A percentile compares a stretch with the other conserved stretches of the same genome.
Conservation (phyloP, 2,888 invertebrate genomes). For the Mayetiola destructor region DNA sequence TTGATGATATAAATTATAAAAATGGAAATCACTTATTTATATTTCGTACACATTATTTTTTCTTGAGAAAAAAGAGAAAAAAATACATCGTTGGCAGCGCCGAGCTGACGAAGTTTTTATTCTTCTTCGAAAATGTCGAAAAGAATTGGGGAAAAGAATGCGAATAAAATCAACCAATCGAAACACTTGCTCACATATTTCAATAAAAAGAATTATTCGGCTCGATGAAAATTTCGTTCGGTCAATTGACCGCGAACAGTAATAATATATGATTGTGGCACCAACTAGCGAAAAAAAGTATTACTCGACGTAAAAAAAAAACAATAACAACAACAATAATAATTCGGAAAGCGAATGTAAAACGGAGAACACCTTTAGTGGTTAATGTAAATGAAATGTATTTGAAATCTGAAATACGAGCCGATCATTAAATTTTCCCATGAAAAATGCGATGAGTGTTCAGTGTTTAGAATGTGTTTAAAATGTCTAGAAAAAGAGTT, state of each 20-base stretch:
- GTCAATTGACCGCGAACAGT: conserved; percentile 9
- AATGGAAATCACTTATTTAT: too few species aligned
- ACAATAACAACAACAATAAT: too few species aligned
- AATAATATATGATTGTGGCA: too few species aligned
- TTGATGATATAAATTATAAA: conserved; percentile 12
- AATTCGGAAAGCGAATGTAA: not conserved
- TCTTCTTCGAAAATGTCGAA: too few species aligned
- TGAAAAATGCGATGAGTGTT: conserved; percentile 8
- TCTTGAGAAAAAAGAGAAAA: not conserved
- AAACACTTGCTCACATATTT: conserved; percentile 1
- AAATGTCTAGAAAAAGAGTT: too few species aligned
- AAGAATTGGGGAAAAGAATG: not conserved
- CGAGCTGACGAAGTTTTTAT: too few species aligned
- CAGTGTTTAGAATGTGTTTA: too few species aligned
- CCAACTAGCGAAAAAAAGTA: too few species aligned
- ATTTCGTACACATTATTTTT: too few species aligned
- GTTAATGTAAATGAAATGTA: not conserved
- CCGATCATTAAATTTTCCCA: conserved; percentile 12
- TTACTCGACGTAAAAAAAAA: too few species aligned
- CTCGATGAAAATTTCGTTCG: conserved; percentile 1
- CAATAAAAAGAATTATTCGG: conserved; percentile 10
- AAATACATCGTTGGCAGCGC: too few species aligned
- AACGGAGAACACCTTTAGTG: not conserved
- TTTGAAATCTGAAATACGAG: not conserved
- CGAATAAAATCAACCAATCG: not conserved